These are phyloP conservation scores for Sarotherodon lohbergeri DNA, from an alignment of 2,113 vertebrate species.

Conservation along the genomic window DNA sequence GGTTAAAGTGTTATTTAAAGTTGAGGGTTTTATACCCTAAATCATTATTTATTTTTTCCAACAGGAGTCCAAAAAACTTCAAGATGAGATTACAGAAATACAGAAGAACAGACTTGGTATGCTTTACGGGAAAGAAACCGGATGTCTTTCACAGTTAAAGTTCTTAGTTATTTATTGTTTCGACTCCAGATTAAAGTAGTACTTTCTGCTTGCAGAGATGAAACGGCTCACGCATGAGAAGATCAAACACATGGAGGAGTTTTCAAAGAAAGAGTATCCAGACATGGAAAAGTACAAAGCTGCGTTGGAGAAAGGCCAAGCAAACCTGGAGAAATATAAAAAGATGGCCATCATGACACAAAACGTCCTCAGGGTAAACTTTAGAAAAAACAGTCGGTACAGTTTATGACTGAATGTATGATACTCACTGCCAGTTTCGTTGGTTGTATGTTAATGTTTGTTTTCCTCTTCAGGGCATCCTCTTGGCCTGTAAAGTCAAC, in stretches of 20 bases:
- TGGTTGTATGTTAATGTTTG: neutral
- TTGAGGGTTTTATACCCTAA: neutral
- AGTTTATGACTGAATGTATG: neutral
- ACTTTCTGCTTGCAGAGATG: slow-evolving; percentile 40
- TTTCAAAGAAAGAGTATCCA: slow-evolving; percentile 56
- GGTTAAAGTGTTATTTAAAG: neutral
- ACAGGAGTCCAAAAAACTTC: slow-evolving; percentile 66
- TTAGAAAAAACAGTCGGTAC: neutral
- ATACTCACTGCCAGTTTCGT: neutral
- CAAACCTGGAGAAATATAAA: slow-evolving; percentile 67
- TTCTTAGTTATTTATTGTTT: neutral
- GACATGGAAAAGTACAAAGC: slow-evolving; percentile 62
- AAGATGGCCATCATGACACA: slow-evolving; percentile 68
- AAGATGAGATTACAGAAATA: slow-evolving; percentile 66
- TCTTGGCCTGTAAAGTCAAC: slow-evolving; percentile 71
- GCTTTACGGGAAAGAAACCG: neutral
- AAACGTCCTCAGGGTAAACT: slow-evolving; percentile 71
- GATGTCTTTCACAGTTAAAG: neutral
- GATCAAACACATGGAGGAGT: slow-evolving; percentile 64
- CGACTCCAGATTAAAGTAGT: neutral
- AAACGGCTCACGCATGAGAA: slow-evolving; percentile 63
- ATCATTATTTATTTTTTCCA: neutral
- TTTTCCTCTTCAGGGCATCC: slow-evolving; percentile 58
- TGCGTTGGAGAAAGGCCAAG: slow-evolving; percentile 57
- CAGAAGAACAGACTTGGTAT: slow-evolving; percentile 72